phyloP scores from a whole-genome alignment of 1,140 invertebrate species.

The Sipha flava region DNA sequence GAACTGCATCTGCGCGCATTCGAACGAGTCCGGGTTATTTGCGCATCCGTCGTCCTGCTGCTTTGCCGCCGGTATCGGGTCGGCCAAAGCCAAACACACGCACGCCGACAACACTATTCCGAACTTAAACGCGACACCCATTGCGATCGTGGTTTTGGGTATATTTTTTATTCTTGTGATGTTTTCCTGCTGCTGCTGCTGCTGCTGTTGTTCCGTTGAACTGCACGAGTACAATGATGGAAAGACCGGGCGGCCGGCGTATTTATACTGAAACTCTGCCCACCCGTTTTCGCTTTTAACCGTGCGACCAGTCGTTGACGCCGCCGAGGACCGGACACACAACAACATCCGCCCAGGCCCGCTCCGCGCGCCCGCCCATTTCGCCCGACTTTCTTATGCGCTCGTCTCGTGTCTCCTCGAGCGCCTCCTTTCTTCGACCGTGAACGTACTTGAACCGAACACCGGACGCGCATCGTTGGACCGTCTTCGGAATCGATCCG shows the following conservation, averaged over 20 bases:
- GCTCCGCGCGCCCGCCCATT: background rate
- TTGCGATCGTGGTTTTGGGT: background rate
- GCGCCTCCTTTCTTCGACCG: constrained; percentile 18
- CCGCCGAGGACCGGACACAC: constrained; percentile 20
- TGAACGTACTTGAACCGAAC: background rate
- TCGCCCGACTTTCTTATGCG: constrained; percentile 9
- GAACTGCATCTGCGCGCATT: constrained; percentile 55
- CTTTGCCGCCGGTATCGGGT: constrained; percentile 25
- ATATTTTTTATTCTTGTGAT: too few species aligned
- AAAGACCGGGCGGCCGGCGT: constrained; percentile 9
- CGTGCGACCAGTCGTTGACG: background rate
- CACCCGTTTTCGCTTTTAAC: constrained; percentile 19
- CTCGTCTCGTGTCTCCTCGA: background rate
- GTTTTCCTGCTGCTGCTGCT: background rate
- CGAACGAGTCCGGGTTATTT: constrained; percentile 54
- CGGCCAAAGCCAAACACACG: constrained; percentile 39
- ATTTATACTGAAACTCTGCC: constrained; percentile 1
- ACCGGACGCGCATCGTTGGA: background rate
- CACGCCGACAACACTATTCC: constrained; percentile 10
- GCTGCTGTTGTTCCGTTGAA: background rate
- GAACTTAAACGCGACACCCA: constrained; percentile 18
- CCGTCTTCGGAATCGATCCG: background rate
- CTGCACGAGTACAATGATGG: background rate
- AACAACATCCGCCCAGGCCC: background rate
- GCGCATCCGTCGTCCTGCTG: constrained; percentile 36